A percentile compares a stretch with the other conserved stretches of the same genome.
Conservation (phyloP, 2,797 vertebrate species). For the Chrosomus eos region DNA sequence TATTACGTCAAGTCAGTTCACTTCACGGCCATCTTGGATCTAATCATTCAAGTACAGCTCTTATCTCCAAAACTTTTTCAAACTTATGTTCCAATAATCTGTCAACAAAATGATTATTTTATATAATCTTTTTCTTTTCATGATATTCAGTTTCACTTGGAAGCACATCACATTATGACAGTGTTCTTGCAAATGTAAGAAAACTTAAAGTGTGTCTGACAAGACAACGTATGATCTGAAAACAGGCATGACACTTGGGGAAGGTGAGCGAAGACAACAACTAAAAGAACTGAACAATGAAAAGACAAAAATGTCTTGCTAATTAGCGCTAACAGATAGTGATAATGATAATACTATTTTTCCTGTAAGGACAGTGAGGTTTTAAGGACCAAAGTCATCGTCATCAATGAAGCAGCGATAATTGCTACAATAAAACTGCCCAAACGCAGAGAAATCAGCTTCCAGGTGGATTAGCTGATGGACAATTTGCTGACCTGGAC, state of each 20-base stretch:
- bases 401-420: conserved; percentile 6
- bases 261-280: background rate
- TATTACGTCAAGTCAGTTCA: background rate
- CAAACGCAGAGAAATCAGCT: background rate
- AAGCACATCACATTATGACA: background rate
- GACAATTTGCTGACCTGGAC: conserved; percentile 4
- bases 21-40: background rate
- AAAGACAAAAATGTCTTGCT: background rate
- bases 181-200: background rate
- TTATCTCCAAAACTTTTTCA: background rate
- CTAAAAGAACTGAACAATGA: background rate
- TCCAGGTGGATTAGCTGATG: conserved; percentile 7
- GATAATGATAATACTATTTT: background rate
- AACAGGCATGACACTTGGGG: background rate
- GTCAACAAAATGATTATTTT: background rate
- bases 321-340: background rate
- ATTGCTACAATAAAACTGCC: background rate
- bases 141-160: background rate
- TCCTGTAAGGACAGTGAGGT: background rate
- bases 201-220: background rate
- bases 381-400: background rate
- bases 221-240: background rate
- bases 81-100: background rate
- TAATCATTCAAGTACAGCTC: conserved; percentile 8
- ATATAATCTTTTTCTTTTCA: background rate